Evolutionary conservation across 2,113 vertebrate genomes (phyloP).

Genomic region (Esox niger): DNA sequence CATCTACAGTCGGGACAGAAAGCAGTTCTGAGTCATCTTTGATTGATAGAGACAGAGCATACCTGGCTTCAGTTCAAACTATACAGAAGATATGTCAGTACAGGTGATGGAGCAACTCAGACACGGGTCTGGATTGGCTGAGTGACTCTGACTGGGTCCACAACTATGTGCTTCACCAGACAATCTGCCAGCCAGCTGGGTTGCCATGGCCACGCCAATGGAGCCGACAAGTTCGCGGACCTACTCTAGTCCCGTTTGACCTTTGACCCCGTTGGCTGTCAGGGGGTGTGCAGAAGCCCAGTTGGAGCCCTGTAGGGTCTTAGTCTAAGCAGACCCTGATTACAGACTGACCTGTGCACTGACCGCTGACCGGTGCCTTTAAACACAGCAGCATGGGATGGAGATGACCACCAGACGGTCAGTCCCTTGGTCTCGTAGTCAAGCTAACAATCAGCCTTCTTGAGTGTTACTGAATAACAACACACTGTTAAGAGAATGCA

Average conservation of each 20-base stretch:
- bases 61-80: not conserved
- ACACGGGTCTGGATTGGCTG: not conserved
- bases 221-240: no score
- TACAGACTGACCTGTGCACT: not conserved
- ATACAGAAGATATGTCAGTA: not conserved
- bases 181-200: not conserved
- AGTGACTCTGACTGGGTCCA: not conserved
- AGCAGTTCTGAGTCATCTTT: not conserved
- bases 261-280: not conserved
- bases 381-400: not conserved
- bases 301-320: not conserved
- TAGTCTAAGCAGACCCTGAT: conserved; percentile 1
- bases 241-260: no score
- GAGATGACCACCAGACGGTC: conserved; percentile 1
- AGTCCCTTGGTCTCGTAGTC: not conserved
- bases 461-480: not conserved
- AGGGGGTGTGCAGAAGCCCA: not conserved
- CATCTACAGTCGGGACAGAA: not conserved
- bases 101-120: not conserved
- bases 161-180: not conserved
- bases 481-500: not conserved
- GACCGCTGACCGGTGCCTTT: not conserved
- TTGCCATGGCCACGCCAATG: no score
- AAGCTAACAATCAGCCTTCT: not conserved
- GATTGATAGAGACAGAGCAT: not conserved